Evolutionary conservation across 1,140 invertebrate genomes (phyloP).

Genomic region (Rhynchophorus ferrugineus): DNA sequence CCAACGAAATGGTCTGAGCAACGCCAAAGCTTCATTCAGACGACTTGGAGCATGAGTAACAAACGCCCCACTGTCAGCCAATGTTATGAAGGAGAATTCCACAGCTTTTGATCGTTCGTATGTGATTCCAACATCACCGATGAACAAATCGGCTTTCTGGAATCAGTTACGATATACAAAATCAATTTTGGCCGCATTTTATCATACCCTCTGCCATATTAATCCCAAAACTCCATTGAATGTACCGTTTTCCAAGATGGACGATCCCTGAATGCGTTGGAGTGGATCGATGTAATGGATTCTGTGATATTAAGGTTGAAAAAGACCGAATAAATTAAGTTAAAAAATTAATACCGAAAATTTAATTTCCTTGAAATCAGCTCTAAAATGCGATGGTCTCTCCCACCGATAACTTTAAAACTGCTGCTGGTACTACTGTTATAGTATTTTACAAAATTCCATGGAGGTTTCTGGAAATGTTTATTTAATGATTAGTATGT

Average conservation of each 20-base stretch:
- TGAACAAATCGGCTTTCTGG: constrained; percentile 59
- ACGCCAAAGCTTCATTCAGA: constrained; percentile 59
- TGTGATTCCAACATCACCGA: constrained; percentile 61
- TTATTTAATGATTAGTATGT: constrained; percentile 4
- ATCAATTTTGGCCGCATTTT: background rate
- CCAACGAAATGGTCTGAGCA: constrained; percentile 60
- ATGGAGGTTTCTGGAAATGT: constrained; percentile 56
- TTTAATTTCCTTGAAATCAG: constrained; percentile 57
- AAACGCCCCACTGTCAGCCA: constrained; percentile 64
- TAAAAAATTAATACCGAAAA: too few species aligned
- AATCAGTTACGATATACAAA: constrained; percentile 7
- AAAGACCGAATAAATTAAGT: too few species aligned
- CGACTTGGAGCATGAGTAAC: constrained; percentile 59
- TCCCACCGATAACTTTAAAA: constrained; percentile 55
- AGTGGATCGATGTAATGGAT: constrained; percentile 60
- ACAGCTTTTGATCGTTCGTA: constrained; percentile 57
- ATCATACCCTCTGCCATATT: constrained; percentile 55
- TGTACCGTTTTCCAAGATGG: constrained; percentile 51
- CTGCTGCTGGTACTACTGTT: constrained; percentile 42
- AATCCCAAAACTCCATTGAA: constrained; percentile 61
- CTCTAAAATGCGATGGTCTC: constrained; percentile 57
- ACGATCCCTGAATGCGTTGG: constrained; percentile 57
- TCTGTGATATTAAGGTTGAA: too few species aligned
- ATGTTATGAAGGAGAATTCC: constrained; percentile 62
- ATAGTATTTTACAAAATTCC: constrained; percentile 59